phyloP scores from a whole-genome alignment of 2,113 vertebrate genomes.

The Elephas maximus region DNA sequence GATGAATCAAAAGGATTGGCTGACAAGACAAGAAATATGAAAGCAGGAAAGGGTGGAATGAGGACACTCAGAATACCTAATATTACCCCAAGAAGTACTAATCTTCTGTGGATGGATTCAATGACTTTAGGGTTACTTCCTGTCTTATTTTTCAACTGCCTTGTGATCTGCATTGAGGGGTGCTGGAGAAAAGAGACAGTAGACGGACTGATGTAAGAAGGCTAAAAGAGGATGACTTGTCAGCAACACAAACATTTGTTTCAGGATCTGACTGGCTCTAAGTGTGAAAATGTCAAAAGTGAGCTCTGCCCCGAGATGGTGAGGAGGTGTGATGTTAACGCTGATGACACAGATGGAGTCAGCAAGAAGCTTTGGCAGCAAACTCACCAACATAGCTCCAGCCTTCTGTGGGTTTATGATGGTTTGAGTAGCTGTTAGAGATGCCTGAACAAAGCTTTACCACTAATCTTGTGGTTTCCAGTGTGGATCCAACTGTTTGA shows the following conservation, averaged over 20 bases:
- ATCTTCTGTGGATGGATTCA: background rate
- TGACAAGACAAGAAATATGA: background rate
- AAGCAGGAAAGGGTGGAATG: background rate
- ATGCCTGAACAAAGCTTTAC: background rate
- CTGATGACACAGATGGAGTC: background rate
- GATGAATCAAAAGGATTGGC: background rate
- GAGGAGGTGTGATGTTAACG: conserved; percentile 28
- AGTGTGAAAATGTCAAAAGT: conserved; percentile 49
- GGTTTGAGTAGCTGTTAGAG: conserved; percentile 3
- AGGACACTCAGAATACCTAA: background rate
- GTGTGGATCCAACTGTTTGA: conserved; percentile 32
- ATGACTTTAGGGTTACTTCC: background rate
- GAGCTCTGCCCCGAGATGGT: background rate
- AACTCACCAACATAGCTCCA: background rate
- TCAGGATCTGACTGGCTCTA: conserved; percentile 29
- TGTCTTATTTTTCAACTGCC: background rate
- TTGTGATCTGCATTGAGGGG: background rate
- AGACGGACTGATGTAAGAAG: background rate
- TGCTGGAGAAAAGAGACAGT: background rate
- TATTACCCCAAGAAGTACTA: background rate
- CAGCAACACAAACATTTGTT: background rate
- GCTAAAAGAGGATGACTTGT: background rate
- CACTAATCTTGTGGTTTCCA: conserved; percentile 50
- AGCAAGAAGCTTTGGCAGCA: conserved; percentile 6
- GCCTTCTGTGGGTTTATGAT: background rate